Evolutionary conservation across 2,797 vertebrate species (phyloP), one percentile per base, ranked within the genome.

Genomic region (Falco biarmicus): DNA sequence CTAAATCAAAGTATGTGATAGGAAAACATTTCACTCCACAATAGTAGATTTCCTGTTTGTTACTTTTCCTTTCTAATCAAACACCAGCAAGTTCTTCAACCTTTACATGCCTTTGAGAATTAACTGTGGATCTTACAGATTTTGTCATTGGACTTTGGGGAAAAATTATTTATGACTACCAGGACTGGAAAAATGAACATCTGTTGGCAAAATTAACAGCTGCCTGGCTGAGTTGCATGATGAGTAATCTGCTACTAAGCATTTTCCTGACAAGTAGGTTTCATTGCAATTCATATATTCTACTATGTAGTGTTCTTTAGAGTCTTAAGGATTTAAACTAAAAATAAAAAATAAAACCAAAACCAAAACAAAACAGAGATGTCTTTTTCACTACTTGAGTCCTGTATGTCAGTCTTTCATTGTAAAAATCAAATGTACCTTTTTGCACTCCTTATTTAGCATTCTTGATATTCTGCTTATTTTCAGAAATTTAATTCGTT

Each of bases 171-270:
- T 93, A 61, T 59, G 41, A 86, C 92, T 90, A 95, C 14, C 73
- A 95, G 37, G 48, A 77, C 37, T 78, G 48, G 56, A 90, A 95
- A 94, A 93, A 90, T 26, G 32, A 92, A 78, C 96, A 93, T 93
- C 88, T 96, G 85, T 64, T 87, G n/a, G 77, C 63, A 95, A 94
- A 93, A 79, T 14, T 31, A 95, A 75, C 94, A 95, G 51, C 83
- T 95, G 79, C 20, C 28, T 81, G 51, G 65, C 59, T 74, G 56
- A 68, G 6, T 65, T 89, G 59, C 37, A 24, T 61, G 41, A 83
- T 75, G 37, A 87, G 37, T 89, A 80, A 89, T 83, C 29, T 87
- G 53, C 50, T 84, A 43, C 66, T 75, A 89, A 88, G 64, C 39
- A 76, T 79, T 90, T 93, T 89, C 37, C 41, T 85, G 56, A 85